Evolutionary conservation across 2,113 vertebrate genomes (phyloP), one percentile per base, ranked within the genome.

Genomic region (Prinia subflava): DNA sequence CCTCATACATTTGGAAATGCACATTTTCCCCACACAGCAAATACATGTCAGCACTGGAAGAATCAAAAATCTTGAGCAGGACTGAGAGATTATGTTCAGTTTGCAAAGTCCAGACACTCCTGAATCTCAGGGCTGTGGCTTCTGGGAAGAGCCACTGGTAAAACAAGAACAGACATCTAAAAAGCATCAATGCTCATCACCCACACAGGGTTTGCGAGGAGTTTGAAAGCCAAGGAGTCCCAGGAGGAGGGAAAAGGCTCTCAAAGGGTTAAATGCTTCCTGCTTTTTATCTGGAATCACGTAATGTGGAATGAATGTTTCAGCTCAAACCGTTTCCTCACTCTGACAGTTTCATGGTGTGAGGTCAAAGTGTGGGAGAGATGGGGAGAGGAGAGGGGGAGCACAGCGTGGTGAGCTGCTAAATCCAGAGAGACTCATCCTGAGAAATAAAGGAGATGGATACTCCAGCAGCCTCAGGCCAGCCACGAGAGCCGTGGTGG

Each of bases 301-400:
- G 89, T 94, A 94, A 97, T 69, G 84, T 73, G 95, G 87, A 97
- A 97, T 96, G 92, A 95, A 97, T 95, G 92, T 76, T 94, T 91
- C 84, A 46, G 83, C 94, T 90, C 83, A 80, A 77, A 95, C 82
- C 37, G 90, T 55, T 94, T 94, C 94, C 93, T 87, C 69, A 4
- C 56, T 65, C 77, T 90, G 92, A 92, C 93, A 93, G 93, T 68
- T 94, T 77, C 94, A 85, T 62, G 86, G 83, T 94, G 85, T 56
- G 83, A 92, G 91, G 95, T 94, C 87, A 96, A 92, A 96, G 57
- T 57, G 67, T 63, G 84, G 82, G 91, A 94, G 91, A 80, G 80
- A 55, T 56, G 64, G 73, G 23, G 76, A 78, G 87, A 68, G 65
- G 19, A 60, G 37, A 77, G 87, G 35, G 49, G 62, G 87, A 74